Percentiles rank a stretch among this genome's conserved stretches.
phyloP scores from a whole-genome alignment of 1,140 invertebrate genomes.

The Galleria mellonella region DNA sequence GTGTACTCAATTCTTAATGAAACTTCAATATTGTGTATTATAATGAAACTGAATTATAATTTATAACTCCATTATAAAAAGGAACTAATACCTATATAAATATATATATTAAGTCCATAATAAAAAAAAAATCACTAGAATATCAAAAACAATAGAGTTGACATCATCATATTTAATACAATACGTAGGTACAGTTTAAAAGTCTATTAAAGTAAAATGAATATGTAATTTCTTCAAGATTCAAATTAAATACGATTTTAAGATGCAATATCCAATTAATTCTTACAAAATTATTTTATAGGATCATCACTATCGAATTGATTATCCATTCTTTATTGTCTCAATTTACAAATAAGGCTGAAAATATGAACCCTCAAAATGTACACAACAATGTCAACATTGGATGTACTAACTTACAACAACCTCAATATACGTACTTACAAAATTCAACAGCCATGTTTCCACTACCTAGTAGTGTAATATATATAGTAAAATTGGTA shows the following conservation, averaged over 20 bases:
- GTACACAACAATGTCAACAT: constrained; percentile 54
- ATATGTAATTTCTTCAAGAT: too few relatives aligned
- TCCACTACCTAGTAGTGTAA: constrained; percentile 39
- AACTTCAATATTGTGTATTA: constrained; percentile 1
- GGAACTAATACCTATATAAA: too few relatives aligned
- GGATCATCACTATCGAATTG: neutral
- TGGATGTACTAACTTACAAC: constrained; percentile 45
- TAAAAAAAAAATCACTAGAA: too few relatives aligned
- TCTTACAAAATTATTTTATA: neutral
- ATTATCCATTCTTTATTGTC: constrained; percentile 28
- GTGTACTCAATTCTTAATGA: neutral
- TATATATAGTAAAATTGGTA: neutral
- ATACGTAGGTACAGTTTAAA: too few relatives aligned
- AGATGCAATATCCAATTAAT: too few relatives aligned
- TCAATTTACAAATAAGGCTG: constrained; percentile 37
- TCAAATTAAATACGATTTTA: neutral
- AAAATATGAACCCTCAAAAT: constrained; percentile 15
- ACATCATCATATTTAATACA: too few relatives aligned
- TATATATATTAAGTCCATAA: too few relatives aligned
- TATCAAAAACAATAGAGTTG: too few relatives aligned
- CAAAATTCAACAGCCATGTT: constrained; percentile 67
- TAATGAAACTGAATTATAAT: too few relatives aligned
- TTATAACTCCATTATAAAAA: too few relatives aligned
- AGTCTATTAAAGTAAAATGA: too few relatives aligned
- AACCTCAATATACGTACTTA: constrained; percentile 52